These are phyloP conservation scores for Gerris lacustris DNA, from an alignment of 2,888 invertebrate genomes.

Conservation along the genomic window DNA sequence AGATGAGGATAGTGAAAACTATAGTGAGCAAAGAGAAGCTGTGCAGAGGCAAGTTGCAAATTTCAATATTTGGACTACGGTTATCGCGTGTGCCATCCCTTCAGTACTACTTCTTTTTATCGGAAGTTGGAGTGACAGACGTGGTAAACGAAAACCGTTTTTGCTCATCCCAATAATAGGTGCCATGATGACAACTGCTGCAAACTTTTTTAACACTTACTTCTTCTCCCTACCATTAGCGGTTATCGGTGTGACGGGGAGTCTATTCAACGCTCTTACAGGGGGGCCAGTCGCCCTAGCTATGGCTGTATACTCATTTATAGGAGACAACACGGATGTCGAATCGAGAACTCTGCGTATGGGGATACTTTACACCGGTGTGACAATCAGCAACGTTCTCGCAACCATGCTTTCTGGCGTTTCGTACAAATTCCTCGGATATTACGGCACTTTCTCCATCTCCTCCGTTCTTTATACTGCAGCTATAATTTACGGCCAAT, in stretches of 20 bases:
- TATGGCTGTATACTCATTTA: conserved; percentile 80
- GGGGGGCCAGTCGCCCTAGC: conserved; percentile 84
- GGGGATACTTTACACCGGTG: conserved; percentile 76
- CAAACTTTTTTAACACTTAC: conserved; percentile 63
- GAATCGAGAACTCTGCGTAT: conserved; percentile 73
- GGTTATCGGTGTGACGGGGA: conserved; percentile 62
- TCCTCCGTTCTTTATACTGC: conserved; percentile 61
- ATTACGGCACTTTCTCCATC: conserved; percentile 69
- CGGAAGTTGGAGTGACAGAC: conserved; percentile 51
- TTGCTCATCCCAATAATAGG: conserved; percentile 72
- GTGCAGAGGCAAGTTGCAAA: conserved; percentile 64
- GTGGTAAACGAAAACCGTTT: conserved; percentile 61
- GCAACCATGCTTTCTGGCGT: conserved; percentile 79
- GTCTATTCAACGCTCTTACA: conserved; percentile 66
- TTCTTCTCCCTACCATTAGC: conserved; percentile 70
- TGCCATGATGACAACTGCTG: conserved; percentile 64
- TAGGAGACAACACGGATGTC: conserved; percentile 72
- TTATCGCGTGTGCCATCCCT: conserved; percentile 67
- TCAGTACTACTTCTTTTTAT: conserved; percentile 67
- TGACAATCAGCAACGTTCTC: conserved; percentile 74
- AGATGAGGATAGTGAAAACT: conserved; percentile 44
- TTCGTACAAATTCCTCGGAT: conserved; percentile 39
- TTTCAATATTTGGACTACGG: conserved; percentile 75
- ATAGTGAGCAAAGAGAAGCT: conserved; percentile 48
- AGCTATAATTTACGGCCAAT: conserved; percentile 60